Conservation (phyloP, 1,140 invertebrate genomes). For the Cyrtorhinus lividipennis region DNA sequence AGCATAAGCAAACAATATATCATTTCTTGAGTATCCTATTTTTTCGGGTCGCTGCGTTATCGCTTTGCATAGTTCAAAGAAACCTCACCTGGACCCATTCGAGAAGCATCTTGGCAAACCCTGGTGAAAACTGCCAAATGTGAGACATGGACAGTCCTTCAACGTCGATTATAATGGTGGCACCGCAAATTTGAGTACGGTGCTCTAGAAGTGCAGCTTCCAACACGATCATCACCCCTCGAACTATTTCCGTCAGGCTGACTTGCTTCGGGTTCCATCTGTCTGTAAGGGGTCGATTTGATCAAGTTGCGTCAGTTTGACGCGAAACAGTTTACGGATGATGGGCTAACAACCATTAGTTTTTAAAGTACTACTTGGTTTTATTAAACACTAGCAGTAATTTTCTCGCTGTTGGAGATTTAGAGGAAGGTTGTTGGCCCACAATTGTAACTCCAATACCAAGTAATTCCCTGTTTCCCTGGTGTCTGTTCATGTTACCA, state of each 20-base stretch:
- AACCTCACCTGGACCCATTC: constrained; percentile 47
- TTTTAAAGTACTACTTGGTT: too few relatives aligned
- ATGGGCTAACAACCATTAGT: too few relatives aligned
- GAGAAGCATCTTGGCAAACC: constrained; percentile 43
- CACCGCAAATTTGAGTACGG: constrained; percentile 41
- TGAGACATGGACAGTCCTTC: constrained; percentile 48
- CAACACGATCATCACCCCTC: constrained; percentile 39
- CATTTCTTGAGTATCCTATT: too few relatives aligned
- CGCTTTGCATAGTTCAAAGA: too few relatives aligned
- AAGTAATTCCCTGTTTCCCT: too few relatives aligned
- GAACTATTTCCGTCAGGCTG: constrained; percentile 39
- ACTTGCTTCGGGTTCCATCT: constrained; percentile 50
- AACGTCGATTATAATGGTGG: constrained; percentile 50
- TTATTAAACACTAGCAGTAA: too few relatives aligned
- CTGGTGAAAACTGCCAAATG: constrained; percentile 53
- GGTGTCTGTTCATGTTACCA: too few relatives aligned
- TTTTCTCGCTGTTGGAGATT: too few relatives aligned
- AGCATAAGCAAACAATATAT: neutral
- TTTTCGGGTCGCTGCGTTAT: too few relatives aligned
- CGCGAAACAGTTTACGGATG: too few relatives aligned
- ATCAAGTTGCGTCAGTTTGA: neutral
- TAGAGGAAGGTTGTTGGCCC: too few relatives aligned
- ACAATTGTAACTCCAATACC: too few relatives aligned
- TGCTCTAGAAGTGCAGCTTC: constrained; percentile 45
- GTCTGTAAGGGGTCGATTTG: constrained; percentile 32